phyloP scores from a whole-genome alignment of 2,888 invertebrate genomes.

The Drosophila paranaensis region DNA sequence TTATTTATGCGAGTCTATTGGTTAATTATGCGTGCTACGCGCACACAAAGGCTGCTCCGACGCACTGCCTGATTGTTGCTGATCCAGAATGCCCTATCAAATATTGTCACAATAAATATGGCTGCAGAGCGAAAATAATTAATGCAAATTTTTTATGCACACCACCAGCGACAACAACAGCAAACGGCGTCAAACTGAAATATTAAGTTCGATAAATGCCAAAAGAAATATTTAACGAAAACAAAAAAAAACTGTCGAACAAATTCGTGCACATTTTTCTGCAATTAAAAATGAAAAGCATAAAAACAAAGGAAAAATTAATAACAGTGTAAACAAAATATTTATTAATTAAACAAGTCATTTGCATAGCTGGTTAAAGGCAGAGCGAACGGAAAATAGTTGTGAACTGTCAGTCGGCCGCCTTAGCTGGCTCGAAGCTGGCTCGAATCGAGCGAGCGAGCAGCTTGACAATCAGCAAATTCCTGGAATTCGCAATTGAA shows the following conservation, averaged over 20 bases:
- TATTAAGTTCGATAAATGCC: slow-evolving; percentile 51
- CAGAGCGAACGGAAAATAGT: slow-evolving; percentile 2
- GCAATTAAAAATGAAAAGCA: slow-evolving; percentile 13
- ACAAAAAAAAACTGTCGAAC: slow-evolving; percentile 14
- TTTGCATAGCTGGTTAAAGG: slow-evolving; percentile 11
- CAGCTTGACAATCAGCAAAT: slow-evolving; percentile 5
- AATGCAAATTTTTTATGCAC: slow-evolving; percentile 40
- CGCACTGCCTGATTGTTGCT: slow-evolving; percentile 19
- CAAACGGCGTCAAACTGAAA: slow-evolving; percentile 50
- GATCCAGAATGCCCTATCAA: slow-evolving; percentile 38
- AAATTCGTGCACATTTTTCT: slow-evolving; percentile 7
- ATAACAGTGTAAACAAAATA: slow-evolving; percentile 18
- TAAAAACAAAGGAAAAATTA: slow-evolving; percentile 12
- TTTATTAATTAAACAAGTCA: slow-evolving; percentile 25
- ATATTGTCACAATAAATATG: slow-evolving; percentile 75
- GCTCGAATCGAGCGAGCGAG: not conserved
- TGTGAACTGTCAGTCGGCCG: not conserved
- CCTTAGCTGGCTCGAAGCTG: not conserved
- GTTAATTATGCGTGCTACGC: slow-evolving; percentile 44
- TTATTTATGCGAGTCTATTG: slow-evolving; percentile 39
- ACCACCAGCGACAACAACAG: not conserved
- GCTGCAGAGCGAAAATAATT: slow-evolving; percentile 43
- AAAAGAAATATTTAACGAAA: slow-evolving; percentile 35
- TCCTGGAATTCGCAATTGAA: slow-evolving; percentile 19
- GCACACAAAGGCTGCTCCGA: slow-evolving; percentile 36